Base-by-base conservation (phyloP, 2,113 vertebrate species). In the Misgurnus mizolepis region DNA sequence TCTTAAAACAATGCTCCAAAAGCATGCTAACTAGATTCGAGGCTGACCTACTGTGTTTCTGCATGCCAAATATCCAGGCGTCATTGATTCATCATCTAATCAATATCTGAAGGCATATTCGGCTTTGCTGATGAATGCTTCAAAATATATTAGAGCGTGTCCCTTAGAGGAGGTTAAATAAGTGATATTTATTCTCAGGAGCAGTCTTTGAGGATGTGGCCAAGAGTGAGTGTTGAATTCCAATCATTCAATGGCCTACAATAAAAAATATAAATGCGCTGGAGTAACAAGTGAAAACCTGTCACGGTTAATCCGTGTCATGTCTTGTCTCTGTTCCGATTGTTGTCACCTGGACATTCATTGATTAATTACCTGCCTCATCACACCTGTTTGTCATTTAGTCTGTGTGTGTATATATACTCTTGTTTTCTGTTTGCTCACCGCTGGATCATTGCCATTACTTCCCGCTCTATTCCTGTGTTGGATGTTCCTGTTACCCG, bases 81-180 rank as follows among this genome's bases (percentile, higher is more conserved):
- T 14, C 70, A 84, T 81, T 39, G 79, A 81, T 78, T 78, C 40
- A 14, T 64, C 79, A 64, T 62, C 17, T 12, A 50, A 66, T 81
- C 76, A 81, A 70, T 79, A 66, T 47, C 62, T 67, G 56, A 22
- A 71, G 41, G 62, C 69, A 40, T 73, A 78, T 50, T 67, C 58
- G 22, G 12, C 45, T 40, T 67, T 80, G 61, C 41, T 60, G 78
- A 84, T 67, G 67, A 67, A 81, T 60, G 18, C 61, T 77, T 60
- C 34, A 39, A 41, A 64, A 78, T 67, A 4, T 62, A 56, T 62
- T 62, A 7, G 14, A 27, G 27, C 43, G 10, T 75, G 40, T 49
- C 70, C 62, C 68, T 65, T n/a, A 60, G 47, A 76, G 47, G 61
- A 55, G 9, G 69, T 73, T 34, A 10, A 75, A 62, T 74, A 47